Evolutionary conservation across 2,888 invertebrate species (phyloP).

Genomic region (Conistra vaccinii): DNA sequence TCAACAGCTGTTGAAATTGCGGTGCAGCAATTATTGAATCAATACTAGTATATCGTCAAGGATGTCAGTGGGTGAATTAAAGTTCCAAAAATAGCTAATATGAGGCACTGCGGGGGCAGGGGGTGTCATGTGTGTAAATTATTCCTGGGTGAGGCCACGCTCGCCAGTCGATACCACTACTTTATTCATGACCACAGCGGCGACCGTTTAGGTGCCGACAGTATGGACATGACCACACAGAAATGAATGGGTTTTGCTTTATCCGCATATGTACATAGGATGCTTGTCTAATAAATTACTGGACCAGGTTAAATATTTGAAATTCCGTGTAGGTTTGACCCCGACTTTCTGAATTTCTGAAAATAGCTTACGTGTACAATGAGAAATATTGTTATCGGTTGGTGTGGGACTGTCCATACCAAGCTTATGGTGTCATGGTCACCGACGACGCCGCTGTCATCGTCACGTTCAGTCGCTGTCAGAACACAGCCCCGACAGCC

Average conservation of each 20-base stretch:
- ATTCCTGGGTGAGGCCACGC: constrained; percentile 83
- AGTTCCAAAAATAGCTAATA: constrained; percentile 80
- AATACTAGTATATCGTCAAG: constrained; percentile 64
- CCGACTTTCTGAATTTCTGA: constrained; percentile 1
- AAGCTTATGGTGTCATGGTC: constrained; percentile 75
- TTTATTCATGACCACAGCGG: constrained; percentile 87
- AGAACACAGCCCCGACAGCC: constrained; percentile 64
- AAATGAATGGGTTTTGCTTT: constrained; percentile 59
- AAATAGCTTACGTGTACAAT: constrained; percentile 24
- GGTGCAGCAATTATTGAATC: constrained; percentile 61
- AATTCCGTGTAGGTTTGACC: neutral
- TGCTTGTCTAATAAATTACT: constrained; percentile 29
- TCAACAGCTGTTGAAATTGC: constrained; percentile 60
- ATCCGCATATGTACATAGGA: constrained; percentile 37
- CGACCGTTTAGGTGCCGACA: constrained; percentile 79
- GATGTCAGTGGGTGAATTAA: constrained; percentile 68
- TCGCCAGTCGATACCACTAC: constrained; percentile 87
- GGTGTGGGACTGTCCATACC: constrained; percentile 73
- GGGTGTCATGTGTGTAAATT: constrained; percentile 85
- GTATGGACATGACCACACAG: constrained; percentile 74
- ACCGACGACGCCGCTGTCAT: constrained; percentile 68
- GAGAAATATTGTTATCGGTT: constrained; percentile 45
- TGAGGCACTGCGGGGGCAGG: constrained; percentile 65
- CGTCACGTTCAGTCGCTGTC: constrained; percentile 76
- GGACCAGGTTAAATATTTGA: constrained; percentile 25